phyloP scores from a whole-genome alignment of 2,797 vertebrate species.

The Helicolenus hilgendorfi region DNA sequence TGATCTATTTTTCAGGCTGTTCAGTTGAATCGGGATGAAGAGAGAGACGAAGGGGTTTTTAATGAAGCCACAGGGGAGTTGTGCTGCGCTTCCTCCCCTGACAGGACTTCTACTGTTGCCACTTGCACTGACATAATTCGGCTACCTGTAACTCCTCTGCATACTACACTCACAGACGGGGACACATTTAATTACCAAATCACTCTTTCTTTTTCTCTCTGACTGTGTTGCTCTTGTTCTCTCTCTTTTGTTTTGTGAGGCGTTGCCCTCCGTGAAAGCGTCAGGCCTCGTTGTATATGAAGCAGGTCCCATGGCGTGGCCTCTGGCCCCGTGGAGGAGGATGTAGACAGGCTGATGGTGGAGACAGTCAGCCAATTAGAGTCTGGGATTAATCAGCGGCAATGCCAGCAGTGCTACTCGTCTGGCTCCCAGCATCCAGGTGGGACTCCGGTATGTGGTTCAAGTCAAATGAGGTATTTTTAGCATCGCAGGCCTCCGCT shows the following conservation, averaged over 20 bases:
- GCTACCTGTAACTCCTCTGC: slow-evolving; percentile 50
- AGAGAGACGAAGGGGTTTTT: slow-evolving; percentile 59
- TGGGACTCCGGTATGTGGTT: slow-evolving; percentile 55
- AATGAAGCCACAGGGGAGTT: slow-evolving; percentile 77
- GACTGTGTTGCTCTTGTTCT: background rate
- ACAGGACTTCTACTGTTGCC: slow-evolving; percentile 55
- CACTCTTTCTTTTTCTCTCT: background rate
- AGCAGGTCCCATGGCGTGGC: slow-evolving; percentile 76
- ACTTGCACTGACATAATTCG: slow-evolving; percentile 46
- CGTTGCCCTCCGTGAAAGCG: slow-evolving; percentile 72
- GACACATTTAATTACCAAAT: background rate
- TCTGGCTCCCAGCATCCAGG: slow-evolving; percentile 81
- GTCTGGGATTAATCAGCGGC: slow-evolving; percentile 70
- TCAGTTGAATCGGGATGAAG: slow-evolving; percentile 67
- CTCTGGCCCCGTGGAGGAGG: slow-evolving; percentile 63
- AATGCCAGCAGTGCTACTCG: slow-evolving; percentile 72
- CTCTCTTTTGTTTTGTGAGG: slow-evolving; percentile 17
- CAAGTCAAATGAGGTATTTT: slow-evolving; percentile 41
- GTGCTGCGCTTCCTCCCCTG: slow-evolving; percentile 44
- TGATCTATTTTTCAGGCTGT: slow-evolving; percentile 78
- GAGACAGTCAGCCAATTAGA: slow-evolving; percentile 60
- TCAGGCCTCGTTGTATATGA: slow-evolving; percentile 78
- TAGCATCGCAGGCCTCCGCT: background rate
- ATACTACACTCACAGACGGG: background rate
- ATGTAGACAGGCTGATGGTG: slow-evolving; percentile 39